Evolutionary conservation across 2,797 vertebrate genomes (phyloP).

Genomic region (Potorous gilbertii): DNA sequence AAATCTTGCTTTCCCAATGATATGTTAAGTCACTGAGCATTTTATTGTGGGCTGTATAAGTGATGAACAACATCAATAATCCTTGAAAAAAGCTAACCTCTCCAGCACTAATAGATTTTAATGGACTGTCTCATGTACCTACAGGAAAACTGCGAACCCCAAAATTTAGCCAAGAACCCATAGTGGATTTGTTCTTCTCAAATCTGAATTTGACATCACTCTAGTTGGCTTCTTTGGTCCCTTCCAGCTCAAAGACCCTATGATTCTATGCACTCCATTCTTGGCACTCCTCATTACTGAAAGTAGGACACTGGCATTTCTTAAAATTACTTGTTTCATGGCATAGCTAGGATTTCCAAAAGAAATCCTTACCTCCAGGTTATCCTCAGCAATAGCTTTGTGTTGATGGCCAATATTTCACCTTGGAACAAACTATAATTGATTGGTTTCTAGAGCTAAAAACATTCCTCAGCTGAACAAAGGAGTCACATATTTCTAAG

Average conservation of each 20-base stretch:
- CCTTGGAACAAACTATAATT: background rate
- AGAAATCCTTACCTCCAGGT: background rate
- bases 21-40: background rate
- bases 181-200: background rate
- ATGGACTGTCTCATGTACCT: background rate
- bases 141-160: background rate
- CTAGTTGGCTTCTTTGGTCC: background rate
- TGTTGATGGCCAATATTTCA: background rate
- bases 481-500: constrained; percentile 2
- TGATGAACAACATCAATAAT: background rate
- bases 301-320: background rate
- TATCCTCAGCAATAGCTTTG: background rate
- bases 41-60: background rate
- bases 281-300: background rate
- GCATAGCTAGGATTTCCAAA: background rate
- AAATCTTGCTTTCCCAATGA: background rate
- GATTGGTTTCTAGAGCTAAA: background rate
- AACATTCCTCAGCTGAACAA: background rate
- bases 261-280: background rate
- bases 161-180: background rate
- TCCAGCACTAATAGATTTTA: background rate
- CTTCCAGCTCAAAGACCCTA: background rate
- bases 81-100: background rate
- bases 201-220: background rate
- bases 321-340: background rate